Evolutionary conservation across 2,888 invertebrate genomes (phyloP).

Genomic region (Pyralis farinalis): DNA sequence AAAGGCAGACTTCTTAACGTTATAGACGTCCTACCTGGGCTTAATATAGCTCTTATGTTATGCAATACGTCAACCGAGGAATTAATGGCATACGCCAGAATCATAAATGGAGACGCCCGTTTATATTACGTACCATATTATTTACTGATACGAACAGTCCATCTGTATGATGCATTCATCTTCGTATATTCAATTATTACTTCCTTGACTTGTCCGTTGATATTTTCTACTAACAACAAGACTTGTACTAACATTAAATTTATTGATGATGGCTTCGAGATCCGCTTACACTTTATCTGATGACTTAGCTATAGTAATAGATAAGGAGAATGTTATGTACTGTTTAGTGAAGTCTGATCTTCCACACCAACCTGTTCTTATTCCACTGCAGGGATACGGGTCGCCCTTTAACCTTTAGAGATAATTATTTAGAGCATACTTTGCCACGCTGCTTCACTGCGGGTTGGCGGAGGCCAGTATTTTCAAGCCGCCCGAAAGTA

Average conservation of each 20-base stretch:
- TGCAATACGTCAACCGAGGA: background rate
- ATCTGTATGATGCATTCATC: background rate
- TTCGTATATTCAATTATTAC: background rate
- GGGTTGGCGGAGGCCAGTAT: no score
- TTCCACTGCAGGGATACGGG: no score
- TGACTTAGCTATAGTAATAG: no score
- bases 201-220: background rate
- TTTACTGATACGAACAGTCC: background rate
- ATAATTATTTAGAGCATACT: no score
- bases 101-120: background rate
- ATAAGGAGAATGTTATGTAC: background rate
- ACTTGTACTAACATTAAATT: background rate
- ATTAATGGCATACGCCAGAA: background rate
- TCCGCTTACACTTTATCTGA: no score
- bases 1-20: no score
- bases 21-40: no score
- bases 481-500: no score
- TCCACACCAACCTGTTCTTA: no score
- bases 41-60: background rate
- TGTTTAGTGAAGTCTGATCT: no score
- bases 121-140: background rate
- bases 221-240: background rate
- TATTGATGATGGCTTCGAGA: background rate
- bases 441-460: no score
- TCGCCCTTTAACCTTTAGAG: no score